Evolutionary conservation across 2,888 invertebrate species (phyloP), one percentile per base, ranked within the genome.

Genomic region (Eupithecia exiguata): DNA sequence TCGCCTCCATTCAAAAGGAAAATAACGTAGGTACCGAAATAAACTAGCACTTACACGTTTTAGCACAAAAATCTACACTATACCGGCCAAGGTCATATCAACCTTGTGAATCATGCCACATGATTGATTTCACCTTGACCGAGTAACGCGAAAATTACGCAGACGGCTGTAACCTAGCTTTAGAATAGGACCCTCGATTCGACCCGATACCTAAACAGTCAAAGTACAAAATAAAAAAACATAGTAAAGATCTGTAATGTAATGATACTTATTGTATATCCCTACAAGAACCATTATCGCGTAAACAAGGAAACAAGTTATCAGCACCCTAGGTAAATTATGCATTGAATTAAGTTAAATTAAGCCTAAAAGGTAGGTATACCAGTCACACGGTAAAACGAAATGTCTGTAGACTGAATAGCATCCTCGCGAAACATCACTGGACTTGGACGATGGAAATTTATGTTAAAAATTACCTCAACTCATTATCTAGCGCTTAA

Each of bases 271-370:
- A 79, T 75, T 35, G 72, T 72, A 58, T 63, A 79, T 38, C 25
- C 70, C 69, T 74, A 77, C 36, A 74, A 76, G 76, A 76, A 76
- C 73, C 78, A 77, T 75, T 68, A 78, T 75, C 76, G 73, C 82
- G 81, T 81, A 83, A 82, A 80, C 82, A 81, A 84, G 81, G 83
- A 82, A 82, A 86, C 84, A 78, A 83, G 79, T 80, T 80, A 83
- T 83, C 84, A 88, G 88, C 89, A 89, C 88, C 89, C 84, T 82
- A 82, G 79, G 82, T 85, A 81, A 83, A 89, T 89, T 88, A 89
- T 88, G 90, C 89, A 86, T 86, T 74, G 81, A 81, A 82, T 82
- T 84, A 83, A 82, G 78, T 84, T 83, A 82, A 87, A 86, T 77
- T 87, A 87, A 87, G 83, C 82, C 86, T 87, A 86, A 76, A 80